Evolutionary conservation across 2,797 vertebrate genomes (phyloP).

Genomic region (Hirundo rustica): DNA sequence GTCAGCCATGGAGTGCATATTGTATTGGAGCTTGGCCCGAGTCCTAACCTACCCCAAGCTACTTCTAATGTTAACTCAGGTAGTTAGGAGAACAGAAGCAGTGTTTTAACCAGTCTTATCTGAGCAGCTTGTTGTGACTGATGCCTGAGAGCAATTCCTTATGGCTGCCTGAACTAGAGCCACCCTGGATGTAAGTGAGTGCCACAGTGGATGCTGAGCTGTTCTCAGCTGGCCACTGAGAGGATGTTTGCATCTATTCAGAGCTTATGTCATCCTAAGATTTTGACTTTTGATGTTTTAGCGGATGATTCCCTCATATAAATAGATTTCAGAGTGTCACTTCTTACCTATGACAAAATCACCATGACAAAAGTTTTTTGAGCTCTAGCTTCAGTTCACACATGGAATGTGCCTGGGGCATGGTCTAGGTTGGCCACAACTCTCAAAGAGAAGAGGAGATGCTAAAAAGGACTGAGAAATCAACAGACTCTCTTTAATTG

Average conservation of each 20-base stretch:
- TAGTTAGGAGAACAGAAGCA: not conserved
- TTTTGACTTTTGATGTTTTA: not conserved
- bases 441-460: not conserved
- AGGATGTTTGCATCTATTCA: not conserved
- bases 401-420: not conserved
- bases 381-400: not conserved
- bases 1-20: not conserved
- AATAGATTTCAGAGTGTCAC: not conserved
- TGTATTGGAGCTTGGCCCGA: not conserved
- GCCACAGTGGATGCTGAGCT: fast-evolving
- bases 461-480: not conserved
- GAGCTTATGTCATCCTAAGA: not conserved
- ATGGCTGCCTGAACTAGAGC: not conserved
- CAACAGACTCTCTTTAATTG: not conserved
- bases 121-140: not conserved
- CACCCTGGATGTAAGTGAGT: not conserved
- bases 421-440: not conserved
- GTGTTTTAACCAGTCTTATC: not conserved
- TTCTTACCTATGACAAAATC: not conserved
- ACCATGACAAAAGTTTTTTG: not conserved
- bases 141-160: not conserved
- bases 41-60: not conserved
- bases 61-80: not conserved
- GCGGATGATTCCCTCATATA: not conserved
- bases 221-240: not conserved